Percentiles rank a stretch among this genome's conserved stretches.
Evolutionary conservation across 2,797 vertebrate species (phyloP).

Genomic region (Platyrinchus mystaceus): DNA sequence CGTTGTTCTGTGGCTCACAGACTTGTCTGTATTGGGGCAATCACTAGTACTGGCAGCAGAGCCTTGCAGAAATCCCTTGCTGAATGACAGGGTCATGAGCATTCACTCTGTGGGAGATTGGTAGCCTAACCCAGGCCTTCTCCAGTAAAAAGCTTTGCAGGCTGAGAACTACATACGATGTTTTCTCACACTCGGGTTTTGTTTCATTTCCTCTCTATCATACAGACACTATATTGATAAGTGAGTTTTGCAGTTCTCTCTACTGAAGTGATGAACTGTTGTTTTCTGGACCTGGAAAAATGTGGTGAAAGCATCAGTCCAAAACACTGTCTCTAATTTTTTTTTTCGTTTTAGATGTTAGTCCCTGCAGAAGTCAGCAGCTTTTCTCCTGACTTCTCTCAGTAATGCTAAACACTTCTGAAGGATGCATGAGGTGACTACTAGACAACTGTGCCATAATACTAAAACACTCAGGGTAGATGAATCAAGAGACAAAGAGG

Average conservation of each 20-base stretch:
- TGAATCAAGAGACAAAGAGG: slow-evolving; percentile 19
- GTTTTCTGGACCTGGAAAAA: neutral
- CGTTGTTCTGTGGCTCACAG: neutral
- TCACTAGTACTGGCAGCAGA: neutral
- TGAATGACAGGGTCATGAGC: neutral
- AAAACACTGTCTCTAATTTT: neutral
- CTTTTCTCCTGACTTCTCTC: neutral
- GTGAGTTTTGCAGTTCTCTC: neutral
- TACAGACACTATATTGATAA: neutral
- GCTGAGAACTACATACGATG: neutral
- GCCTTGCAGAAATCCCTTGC: neutral
- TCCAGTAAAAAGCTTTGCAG: neutral
- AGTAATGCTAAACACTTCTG: neutral
- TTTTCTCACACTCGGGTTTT: neutral
- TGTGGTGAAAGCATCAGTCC: neutral
- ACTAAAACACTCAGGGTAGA: neutral
- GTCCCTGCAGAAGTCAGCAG: neutral
- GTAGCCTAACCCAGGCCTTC: neutral
- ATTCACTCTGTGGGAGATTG: neutral
- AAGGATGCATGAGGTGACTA: neutral
- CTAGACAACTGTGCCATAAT: neutral
- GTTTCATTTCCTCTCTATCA: neutral
- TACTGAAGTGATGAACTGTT: neutral
- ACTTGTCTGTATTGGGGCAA: neutral
- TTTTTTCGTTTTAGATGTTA: neutral